Base-by-base conservation (phyloP, 2,888 invertebrate genomes). In the Hecatera dysodea region DNA sequence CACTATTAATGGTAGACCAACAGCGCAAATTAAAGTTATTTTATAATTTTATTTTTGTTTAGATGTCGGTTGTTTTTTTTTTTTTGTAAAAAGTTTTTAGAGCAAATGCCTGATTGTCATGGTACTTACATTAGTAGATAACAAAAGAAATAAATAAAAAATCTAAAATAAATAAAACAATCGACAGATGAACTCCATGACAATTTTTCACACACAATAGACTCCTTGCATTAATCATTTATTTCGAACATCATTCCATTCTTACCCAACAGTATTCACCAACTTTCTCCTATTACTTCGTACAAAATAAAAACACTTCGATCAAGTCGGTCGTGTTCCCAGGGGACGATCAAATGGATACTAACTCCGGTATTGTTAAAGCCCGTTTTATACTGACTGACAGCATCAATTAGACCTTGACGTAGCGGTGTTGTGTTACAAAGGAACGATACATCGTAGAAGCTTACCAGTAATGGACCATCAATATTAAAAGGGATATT, bases 391-490 rank as follows among this genome's bases (percentile, higher is more conserved):
- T 94, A 88, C 91, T 93, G 94, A 95, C 91, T 96, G 95, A 95
- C 95, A 94, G 94, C 93, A 93, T 95, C 95, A 95, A 96, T 96
- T 96, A 96, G 93, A 90, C 90, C 86, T 92, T 92, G 94, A 94
- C 94, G 90, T 86, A 86, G 91, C 93, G 95, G 95, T 93, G 90
- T 95, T 87, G 83, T 77, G 85, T 96, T 96, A 93, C 95, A 95
- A 94, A 95, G 93, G 92, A 92, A 88, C 88, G 89, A 90, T 91
- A 90, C 87, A 85, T 89, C 84, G 88, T 88, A 88, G 87, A 88
- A 90, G 92, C 92, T 90, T 88, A 91, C 88, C 86, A 81, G 90
- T 94, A 94, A 94, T 94, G 90, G 92, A 87, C 92, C 90, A 94
- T 94, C 91, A 93, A 93, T 94, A 94, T 91, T 93, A 91, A 91